These are phyloP conservation scores for Latrodectus geometricus DNA, from an alignment of 1,140 invertebrate genomes.

Conservation along the genomic window DNA sequence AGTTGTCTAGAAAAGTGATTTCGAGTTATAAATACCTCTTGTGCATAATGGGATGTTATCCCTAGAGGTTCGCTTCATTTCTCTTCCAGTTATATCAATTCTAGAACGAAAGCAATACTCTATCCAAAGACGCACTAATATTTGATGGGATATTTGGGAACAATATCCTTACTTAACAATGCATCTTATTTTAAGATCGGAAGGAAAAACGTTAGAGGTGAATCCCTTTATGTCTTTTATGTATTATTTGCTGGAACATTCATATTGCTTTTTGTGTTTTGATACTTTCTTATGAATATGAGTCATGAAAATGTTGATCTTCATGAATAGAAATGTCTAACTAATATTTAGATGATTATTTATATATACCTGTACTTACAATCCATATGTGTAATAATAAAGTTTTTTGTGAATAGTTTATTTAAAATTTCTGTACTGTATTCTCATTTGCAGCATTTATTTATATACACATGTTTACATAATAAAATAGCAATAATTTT, in stretches of 20 bases:
- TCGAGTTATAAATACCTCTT: constrained; percentile 52
- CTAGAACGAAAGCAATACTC: constrained; percentile 10
- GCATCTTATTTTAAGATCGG: not conserved
- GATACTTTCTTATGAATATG: too few species aligned
- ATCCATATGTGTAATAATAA: too few species aligned
- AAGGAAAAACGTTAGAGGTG: not conserved
- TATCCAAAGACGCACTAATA: not conserved
- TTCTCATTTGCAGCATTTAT: too few species aligned
- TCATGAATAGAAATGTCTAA: too few species aligned
- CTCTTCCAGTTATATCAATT: constrained; percentile 44
- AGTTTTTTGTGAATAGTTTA: too few species aligned
- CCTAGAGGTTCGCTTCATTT: constrained; percentile 1
- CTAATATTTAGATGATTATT: too few species aligned
- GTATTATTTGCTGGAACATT: not conserved
- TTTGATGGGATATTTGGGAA: constrained; percentile 12
- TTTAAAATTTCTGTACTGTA: too few species aligned
- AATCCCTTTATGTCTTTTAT: not conserved
- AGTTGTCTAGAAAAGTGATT: constrained; percentile 46
- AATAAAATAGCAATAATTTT: too few species aligned
- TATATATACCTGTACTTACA: too few species aligned
- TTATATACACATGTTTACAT: too few species aligned
- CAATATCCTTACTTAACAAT: not conserved
- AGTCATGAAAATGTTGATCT: too few species aligned
- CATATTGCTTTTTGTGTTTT: too few species aligned
- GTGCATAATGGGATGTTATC: constrained; percentile 19